Evolutionary conservation across 2,888 invertebrate species (phyloP).

Genomic region (Keiferia lycopersicella): DNA sequence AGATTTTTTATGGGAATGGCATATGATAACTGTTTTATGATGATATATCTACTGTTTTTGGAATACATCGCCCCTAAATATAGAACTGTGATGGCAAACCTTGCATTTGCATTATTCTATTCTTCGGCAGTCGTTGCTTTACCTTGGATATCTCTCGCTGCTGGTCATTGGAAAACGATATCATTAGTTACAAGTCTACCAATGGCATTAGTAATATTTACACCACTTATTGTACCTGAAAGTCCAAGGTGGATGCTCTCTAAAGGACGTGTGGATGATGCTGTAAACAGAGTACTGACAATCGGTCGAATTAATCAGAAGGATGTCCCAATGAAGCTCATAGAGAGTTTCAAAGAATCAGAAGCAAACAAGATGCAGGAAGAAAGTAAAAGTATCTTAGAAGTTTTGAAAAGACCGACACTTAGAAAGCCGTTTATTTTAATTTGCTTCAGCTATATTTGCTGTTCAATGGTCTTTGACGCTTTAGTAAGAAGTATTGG

Average conservation of each 20-base stretch:
- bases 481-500: slow-evolving; percentile 55
- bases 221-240: slow-evolving; percentile 56
- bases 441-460: slow-evolving; percentile 53
- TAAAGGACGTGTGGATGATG: slow-evolving; percentile 56
- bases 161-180: slow-evolving; percentile 58
- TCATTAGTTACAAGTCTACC: slow-evolving; percentile 59
- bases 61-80: slow-evolving; percentile 63
- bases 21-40: slow-evolving; percentile 60
- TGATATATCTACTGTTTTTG: slow-evolving; percentile 56
- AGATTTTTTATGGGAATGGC: slow-evolving; percentile 61
- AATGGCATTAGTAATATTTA: slow-evolving; percentile 47
- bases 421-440: slow-evolving; percentile 51
- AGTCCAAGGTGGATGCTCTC: slow-evolving; percentile 62
- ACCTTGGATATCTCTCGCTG: slow-evolving; percentile 56
- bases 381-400: slow-evolving; percentile 44
- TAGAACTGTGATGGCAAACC: slow-evolving; percentile 54
- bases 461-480: slow-evolving; percentile 55
- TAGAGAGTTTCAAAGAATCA: slow-evolving; percentile 52
- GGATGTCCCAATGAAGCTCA: slow-evolving; percentile 48
- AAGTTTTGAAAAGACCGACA: slow-evolving; percentile 53
- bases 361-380: slow-evolving; percentile 38
- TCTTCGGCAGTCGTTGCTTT: slow-evolving; percentile 45
- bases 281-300: slow-evolving; percentile 49
- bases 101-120: slow-evolving; percentile 58
- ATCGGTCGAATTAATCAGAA: slow-evolving; percentile 58